Conservation (phyloP, 2,888 invertebrate genomes). For the Phalera bucephala region DNA sequence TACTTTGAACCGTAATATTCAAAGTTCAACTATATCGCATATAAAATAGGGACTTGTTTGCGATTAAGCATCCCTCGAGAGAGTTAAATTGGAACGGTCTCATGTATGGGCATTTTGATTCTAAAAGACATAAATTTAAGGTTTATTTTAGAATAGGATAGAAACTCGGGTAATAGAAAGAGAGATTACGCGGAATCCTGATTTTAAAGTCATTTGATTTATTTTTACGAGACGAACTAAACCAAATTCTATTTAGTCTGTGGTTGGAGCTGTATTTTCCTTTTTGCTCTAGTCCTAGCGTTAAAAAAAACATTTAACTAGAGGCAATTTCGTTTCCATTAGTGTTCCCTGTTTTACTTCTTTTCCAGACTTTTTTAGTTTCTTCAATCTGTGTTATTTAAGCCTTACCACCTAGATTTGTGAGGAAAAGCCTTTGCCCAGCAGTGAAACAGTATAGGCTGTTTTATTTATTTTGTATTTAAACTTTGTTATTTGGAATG, state of each 20-base stretch:
- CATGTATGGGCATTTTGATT: constrained; percentile 35
- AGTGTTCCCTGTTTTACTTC: background rate
- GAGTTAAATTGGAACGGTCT: constrained; percentile 31
- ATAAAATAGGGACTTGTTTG: constrained; percentile 46
- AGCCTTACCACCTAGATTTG: too few species aligned
- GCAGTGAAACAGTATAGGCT: too few species aligned
- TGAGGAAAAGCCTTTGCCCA: too few species aligned
- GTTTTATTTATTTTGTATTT: too few species aligned
- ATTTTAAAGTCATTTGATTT: constrained; percentile 66
- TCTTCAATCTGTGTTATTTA: too few species aligned
- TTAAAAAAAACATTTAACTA: constrained; percentile 14
- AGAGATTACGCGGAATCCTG: constrained; percentile 55
- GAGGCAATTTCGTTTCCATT: constrained; percentile 4
- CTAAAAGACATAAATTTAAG: constrained; percentile 36
- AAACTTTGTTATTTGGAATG: too few species aligned
- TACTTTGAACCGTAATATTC: constrained; percentile 23
- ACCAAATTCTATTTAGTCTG: constrained; percentile 29
- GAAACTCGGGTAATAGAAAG: constrained; percentile 42
- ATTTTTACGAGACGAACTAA: constrained; percentile 62
- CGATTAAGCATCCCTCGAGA: constrained; percentile 32
- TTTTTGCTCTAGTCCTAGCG: constrained; percentile 10
- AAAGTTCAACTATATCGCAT: constrained; percentile 42
- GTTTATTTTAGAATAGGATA: constrained; percentile 39
- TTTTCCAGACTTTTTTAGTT: too few species aligned
- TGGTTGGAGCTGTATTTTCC: constrained; percentile 11